Evolutionary conservation across 2,797 vertebrate species (phyloP), one percentile per base, ranked within the genome.

Genomic region (Scleropages formosus): DNA sequence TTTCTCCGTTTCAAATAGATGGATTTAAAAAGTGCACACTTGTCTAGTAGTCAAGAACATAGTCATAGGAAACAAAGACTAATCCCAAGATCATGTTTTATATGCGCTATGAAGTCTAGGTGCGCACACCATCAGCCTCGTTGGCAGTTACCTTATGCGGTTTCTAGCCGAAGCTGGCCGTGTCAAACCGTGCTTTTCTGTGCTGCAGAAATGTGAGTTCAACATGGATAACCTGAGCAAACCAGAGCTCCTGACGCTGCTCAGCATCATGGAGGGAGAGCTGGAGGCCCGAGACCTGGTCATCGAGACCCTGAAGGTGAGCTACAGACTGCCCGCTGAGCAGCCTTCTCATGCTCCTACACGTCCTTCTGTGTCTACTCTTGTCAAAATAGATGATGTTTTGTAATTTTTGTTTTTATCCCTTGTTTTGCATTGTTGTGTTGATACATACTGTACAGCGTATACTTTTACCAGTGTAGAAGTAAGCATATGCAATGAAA

Each of bases 221-320:
- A 96, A 98, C 90, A 94, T 99, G 94, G 97, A 99, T 88, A 97
- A 94, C 80, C 89, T 99, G 88, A 99, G 95, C 88, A 97, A 95
- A 82, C 88, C 96, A 0, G 97, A 99, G 86, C 82, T 98, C 77
- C 92, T 95, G 73, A 97, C 96, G 78, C 93, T 99, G 76, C 91
- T 99, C 81, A 99, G 97, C n/a, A 91, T 99, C 87, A 95, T 99
- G 93, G 97, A 99, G 88, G 97, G 97, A 61, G 97, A 99, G 79
- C 89, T 99, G 75, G 97, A 99, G 86, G 97, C 97, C 78, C 92
- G 96, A 74, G 97, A 99, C 86, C 92, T 99, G 62, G 97, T 98
- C 85, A 99, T 99, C 8, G 97, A 99, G 88, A 95, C 97, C 73
- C 91, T 99, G 77, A 88, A 95, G 91, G 97, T 99, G 90, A 95